Evolutionary conservation across 2,888 invertebrate genomes (phyloP).

Genomic region (Polia nebulosa): DNA sequence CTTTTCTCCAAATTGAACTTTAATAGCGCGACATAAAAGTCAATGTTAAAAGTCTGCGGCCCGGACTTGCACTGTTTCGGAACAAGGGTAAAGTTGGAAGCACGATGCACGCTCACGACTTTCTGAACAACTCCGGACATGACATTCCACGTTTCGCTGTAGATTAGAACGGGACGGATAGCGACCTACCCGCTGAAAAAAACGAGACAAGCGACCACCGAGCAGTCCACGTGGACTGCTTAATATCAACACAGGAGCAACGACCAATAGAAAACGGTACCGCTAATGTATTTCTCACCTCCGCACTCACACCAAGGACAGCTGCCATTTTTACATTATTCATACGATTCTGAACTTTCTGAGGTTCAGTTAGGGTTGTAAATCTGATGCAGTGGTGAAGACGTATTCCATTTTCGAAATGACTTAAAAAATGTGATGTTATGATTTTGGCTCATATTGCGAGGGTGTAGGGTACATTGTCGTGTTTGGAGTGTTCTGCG

Average conservation of each 20-base stretch:
- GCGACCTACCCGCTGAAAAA: constrained; percentile 87
- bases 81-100: constrained; percentile 82
- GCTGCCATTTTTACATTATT: constrained; percentile 83
- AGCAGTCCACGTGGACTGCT: constrained; percentile 91
- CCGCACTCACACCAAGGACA: constrained; percentile 89
- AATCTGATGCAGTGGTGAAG: constrained; percentile 75
- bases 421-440: constrained; percentile 79
- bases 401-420: constrained; percentile 82
- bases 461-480: constrained; percentile 77
- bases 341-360: constrained; percentile 84
- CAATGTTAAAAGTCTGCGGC: constrained; percentile 63
- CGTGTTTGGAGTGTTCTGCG: constrained; percentile 81
- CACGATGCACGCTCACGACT: constrained; percentile 91
- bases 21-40: constrained; percentile 66
- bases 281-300: constrained; percentile 92
- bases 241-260: constrained; percentile 91
- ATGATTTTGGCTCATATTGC: constrained; percentile 79
- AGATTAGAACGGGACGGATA: constrained; percentile 90
- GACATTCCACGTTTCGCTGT: constrained; percentile 91
- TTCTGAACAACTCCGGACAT: constrained; percentile 91
- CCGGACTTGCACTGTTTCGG: constrained; percentile 79
- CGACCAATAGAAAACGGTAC: constrained; percentile 91
- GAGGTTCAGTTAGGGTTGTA: constrained; percentile 76
- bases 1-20: constrained; percentile 69
- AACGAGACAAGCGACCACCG: constrained; percentile 89